phyloP scores from a whole-genome alignment of 2,888 invertebrate genomes.

The Thalpophila matura region DNA sequence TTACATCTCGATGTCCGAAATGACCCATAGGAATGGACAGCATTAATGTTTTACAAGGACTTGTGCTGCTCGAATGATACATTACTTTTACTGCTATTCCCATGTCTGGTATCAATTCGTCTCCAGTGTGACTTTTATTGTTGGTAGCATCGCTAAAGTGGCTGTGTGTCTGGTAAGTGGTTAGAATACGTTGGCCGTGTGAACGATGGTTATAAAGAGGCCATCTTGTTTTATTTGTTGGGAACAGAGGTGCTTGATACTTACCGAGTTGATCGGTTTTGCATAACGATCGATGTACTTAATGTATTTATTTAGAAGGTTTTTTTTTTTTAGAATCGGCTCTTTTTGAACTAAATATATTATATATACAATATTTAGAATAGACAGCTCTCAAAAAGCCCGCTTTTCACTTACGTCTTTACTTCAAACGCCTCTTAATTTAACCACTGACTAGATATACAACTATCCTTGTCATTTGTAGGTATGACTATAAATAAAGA shows the following conservation, averaged over 20 bases:
- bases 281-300: too few relatives aligned
- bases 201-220: not conserved
- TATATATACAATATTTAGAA: too few relatives aligned
- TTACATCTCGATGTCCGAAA: conserved; percentile 20
- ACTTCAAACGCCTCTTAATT: too few relatives aligned
- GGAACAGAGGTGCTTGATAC: not conserved
- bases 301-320: too few relatives aligned
- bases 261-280: not conserved
- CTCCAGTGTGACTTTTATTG: conserved; percentile 48
- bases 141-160: conserved; percentile 11
- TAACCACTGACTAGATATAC: too few relatives aligned
- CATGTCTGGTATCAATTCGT: conserved; percentile 45
- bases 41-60: conserved; percentile 46
- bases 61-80: conserved; percentile 36
- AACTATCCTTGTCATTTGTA: too few relatives aligned
- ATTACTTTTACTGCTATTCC: conserved; percentile 44
- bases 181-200: not conserved
- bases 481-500: too few relatives aligned
- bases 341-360: too few relatives aligned
- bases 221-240: not conserved
- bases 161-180: not conserved
- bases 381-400: too few relatives aligned
- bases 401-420: too few relatives aligned
- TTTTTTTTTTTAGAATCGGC: too few relatives aligned
- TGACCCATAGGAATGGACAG: conserved; percentile 23